phyloP scores from a whole-genome alignment of 2,113 vertebrate species.

The Petrocephalus zakoni region DNA sequence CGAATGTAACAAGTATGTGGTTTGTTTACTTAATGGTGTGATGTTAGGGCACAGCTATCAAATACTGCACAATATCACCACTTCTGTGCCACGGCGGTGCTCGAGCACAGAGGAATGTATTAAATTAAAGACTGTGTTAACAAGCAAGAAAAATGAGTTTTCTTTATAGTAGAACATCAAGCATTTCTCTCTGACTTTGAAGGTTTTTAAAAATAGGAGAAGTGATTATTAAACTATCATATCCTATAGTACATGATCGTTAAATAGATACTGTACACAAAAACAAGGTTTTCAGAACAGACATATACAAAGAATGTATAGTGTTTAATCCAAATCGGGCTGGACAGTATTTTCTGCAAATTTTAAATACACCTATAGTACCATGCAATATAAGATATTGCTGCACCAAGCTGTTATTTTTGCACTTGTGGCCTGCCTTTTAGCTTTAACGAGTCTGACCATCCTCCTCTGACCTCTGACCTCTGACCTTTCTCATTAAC shows the following conservation, averaged over 20 bases:
- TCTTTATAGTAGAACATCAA: not conserved
- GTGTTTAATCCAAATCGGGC: not conserved
- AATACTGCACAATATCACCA: not conserved
- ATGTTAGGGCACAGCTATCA: not conserved
- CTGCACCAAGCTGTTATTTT: not conserved
- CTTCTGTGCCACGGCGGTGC: not conserved
- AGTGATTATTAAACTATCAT: not conserved
- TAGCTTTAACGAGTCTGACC: not conserved
- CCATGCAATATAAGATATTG: not conserved
- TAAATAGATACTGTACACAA: not conserved
- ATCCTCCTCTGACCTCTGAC: not conserved
- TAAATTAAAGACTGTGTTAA: not conserved
- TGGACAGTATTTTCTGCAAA: not conserved
- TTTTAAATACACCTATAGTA: not conserved
- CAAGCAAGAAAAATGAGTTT: not conserved
- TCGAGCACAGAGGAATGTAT: not conserved
- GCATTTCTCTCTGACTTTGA: not conserved
- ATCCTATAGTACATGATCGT: not conserved
- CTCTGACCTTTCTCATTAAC: not conserved
- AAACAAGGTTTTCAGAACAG: not conserved
- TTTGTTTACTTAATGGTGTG: not conserved
- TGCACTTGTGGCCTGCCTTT: not conserved
- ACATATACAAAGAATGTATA: not conserved
- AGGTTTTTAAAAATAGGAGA: not conserved
- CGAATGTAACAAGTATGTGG: not conserved